These are phyloP conservation scores for Clarias pachynema DNA, from an alignment of 2,797 vertebrate genomes.

Conservation along the genomic window DNA sequence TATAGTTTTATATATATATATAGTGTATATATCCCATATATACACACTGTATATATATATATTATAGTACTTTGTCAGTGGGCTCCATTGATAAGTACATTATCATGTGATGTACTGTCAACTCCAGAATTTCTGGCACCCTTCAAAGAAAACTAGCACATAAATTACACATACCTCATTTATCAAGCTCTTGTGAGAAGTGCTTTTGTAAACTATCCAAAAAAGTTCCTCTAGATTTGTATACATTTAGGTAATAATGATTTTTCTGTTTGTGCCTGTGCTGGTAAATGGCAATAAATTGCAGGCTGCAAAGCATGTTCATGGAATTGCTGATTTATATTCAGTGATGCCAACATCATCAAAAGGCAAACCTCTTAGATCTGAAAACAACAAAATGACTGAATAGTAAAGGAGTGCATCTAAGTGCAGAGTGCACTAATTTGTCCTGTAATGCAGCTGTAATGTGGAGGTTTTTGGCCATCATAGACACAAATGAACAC, in stretches of 20 bases:
- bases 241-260: not conserved
- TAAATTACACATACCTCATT: slow-evolving; percentile 6
- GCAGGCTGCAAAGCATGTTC: not conserved
- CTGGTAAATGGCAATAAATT: not conserved
- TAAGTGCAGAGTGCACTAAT: not conserved
- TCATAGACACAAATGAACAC: not conserved
- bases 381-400: not conserved
- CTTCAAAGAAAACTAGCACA: not conserved
- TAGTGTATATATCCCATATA: too few relatives aligned
- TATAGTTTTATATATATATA: too few relatives aligned
- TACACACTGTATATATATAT: too few relatives aligned
- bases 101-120: not conserved
- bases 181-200: not conserved
- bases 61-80: not conserved
- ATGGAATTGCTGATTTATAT: not conserved
- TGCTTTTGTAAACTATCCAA: not conserved
- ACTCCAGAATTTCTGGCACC: not conserved
- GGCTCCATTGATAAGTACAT: not conserved
- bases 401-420: not conserved
- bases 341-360: not conserved
- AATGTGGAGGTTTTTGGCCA: not conserved
- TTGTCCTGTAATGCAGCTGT: not conserved
- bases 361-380: not conserved
- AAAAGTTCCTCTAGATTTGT: not conserved
- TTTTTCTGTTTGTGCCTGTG: not conserved